A percentile compares a stretch with the other conserved stretches of the same genome.
Evolutionary conservation across 2,797 vertebrate species (phyloP).

Genomic region (Thamnophis elegans): DNA sequence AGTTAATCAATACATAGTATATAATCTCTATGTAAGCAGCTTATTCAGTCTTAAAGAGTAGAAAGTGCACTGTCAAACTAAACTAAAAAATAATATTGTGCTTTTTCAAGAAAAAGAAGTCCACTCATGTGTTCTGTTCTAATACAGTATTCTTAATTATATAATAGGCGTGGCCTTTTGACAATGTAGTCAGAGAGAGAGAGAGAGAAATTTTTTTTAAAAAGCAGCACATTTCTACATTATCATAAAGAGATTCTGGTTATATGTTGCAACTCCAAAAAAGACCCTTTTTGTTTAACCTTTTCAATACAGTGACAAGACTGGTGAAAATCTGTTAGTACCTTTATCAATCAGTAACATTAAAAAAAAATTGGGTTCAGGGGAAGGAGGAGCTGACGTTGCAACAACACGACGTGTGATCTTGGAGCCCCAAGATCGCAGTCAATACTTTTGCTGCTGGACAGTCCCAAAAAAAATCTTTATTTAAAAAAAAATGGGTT

Average conservation of each 20-base stretch:
- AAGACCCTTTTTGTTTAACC: background rate
- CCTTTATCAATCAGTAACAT: background rate
- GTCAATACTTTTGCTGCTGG: no score
- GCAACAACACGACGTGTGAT: no score
- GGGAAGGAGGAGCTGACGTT: no score
- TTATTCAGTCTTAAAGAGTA: slow-evolving; percentile 17
- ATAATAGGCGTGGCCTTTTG: background rate
- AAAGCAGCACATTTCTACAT: background rate
- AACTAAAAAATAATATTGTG: background rate
- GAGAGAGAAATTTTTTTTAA: no score
- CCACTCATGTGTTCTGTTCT: background rate
- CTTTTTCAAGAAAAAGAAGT: background rate
- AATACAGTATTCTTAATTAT: background rate
- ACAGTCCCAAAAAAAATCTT: no score
- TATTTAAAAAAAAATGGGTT: background rate
- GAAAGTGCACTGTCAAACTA: background rate
- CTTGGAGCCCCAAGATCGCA: no score
- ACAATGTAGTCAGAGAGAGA: no score
- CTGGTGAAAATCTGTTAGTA: background rate
- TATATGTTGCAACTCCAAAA: background rate
- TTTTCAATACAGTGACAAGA: background rate
- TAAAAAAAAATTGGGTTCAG: background rate
- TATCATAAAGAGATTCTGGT: background rate
- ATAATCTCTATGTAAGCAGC: background rate
- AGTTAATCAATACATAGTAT: background rate